Evolutionary conservation across 2,888 invertebrate genomes (phyloP), one percentile per base, ranked within the genome.

Genomic region (Thecocarcelia acutangulata): DNA sequence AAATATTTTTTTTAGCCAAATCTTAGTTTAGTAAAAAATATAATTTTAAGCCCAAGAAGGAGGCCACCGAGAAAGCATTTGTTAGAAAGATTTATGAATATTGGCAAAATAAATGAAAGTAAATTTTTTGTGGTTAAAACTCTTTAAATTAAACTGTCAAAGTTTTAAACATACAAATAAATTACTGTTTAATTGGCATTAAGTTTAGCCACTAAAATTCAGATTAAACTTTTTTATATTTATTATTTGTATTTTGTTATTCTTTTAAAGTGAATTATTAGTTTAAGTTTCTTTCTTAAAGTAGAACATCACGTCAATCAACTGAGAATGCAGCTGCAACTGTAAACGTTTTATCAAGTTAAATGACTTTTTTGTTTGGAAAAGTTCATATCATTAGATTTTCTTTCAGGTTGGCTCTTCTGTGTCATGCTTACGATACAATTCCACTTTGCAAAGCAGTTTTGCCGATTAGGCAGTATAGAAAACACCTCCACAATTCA

Each of bases 241-340:
- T 40, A 37, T 17, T 21, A n/a, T 8, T 28, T 11, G 28, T 11
- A 9, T 40, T 37, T 46, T 33, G 19, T 52, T 54, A 28, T n/a
- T 37, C 19, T 12, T 17, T 19, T 42, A 42, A 40, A 13, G 33
- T 46, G 46, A 28, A 1, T 19, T 28, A 61, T 61, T 61, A 61
- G 52, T 61, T 4, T 3, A 13, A 11, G 12, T 3, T 21, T 21
- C 8, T 50, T 50, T 24, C 1, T 50, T 24, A 37, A 6, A 6
- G 6, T 46, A 33, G 44, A 11, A 12, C 21, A n/a, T 12, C 12
- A 54, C 64, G 69, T 70, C 52, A 82, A 74, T 82, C 73, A 74
- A 64, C 46, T 4, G 12, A 15, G 42, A 37, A 40, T 58, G 56
- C 81, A 78, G 77, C 68, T 69, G 81, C 69, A 73, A 73, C 63